Evolutionary conservation across 2,888 invertebrate species (phyloP), one percentile per base, ranked within the genome.

Genomic region (Ophraella communa): DNA sequence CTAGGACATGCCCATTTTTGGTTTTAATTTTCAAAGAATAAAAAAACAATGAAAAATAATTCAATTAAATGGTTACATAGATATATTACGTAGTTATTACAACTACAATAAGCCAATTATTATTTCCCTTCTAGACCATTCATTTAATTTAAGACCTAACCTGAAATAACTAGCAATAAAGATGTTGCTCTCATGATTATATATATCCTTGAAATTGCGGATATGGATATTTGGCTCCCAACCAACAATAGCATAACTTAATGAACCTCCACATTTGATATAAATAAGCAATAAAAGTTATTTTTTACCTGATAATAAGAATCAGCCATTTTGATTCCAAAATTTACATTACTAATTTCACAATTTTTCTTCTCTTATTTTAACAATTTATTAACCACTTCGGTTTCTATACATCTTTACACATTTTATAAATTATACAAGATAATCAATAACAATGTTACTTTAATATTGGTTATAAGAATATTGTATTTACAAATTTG

Each of bases 301-400:
- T 57, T 51, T 61, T 85, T 86, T 84, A 87, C 87, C 87, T 87
- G 87, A 84, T 87, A 87, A 85, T 87, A 87, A 73, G 87, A 86
- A 83, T 87, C 87, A 83, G 87, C 87, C 87, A 87, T 87, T 83
- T 87, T 87, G 86, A 67, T 63, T 68, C 58, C 65, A 66, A 70
- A 70, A 66, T 65, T 65, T 57, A 68, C 68, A 68, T 68, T 65
- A 68, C 68, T 52, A 60, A 59, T 44, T 53, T 60, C 60, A 60
- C 52, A 60, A 60, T 30, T 60, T 30, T 51, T 52, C 52, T 60
- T 62, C 60, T 58, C 57, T 49, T 65, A 55, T 57, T 62, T 54
- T 54, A 54, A 58, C 54, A 47, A 65, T 30, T 47, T 33, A 56
- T 59, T 54, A 59, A 54, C 11, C 54, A 54, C 58, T 64, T 27